Evolutionary conservation across 2,113 vertebrate species (phyloP).

Genomic region (Mustela lutreola): DNA sequence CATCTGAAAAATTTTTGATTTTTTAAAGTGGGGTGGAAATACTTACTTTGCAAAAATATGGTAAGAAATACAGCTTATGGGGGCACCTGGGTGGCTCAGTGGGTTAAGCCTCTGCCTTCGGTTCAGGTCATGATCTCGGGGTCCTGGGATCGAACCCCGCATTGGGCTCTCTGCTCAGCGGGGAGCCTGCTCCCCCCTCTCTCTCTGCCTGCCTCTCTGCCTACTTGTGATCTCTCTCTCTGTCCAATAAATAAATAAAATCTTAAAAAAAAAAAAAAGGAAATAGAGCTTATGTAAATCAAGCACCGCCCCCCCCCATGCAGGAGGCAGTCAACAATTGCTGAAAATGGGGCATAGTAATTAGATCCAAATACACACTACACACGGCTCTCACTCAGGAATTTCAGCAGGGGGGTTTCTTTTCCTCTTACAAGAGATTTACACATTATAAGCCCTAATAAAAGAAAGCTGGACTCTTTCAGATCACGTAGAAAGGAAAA

Average conservation of each 20-base stretch:
- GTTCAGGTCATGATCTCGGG: no score
- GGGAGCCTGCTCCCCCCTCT: no score
- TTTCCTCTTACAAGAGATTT: slow-evolving; percentile 2
- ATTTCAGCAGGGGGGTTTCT: not conserved
- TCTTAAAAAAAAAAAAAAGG: not conserved
- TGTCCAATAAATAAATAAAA: not conserved
- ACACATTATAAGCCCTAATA: not conserved
- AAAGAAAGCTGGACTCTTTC: slow-evolving; percentile 32
- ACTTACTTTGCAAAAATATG: not conserved
- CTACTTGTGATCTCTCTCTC: no score
- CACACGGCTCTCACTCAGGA: not conserved
- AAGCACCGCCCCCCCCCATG: not conserved
- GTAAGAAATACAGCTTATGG: slow-evolving; percentile 7
- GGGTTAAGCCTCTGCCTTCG: no score
- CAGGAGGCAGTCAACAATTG: not conserved
- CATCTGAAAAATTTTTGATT: slow-evolving; percentile 19
- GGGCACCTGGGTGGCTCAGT: no score
- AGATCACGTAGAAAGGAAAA: slow-evolving; percentile 18
- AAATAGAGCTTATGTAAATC: not conserved
- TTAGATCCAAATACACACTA: not conserved
- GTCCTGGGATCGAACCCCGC: no score
- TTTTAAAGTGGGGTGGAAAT: slow-evolving; percentile 34
- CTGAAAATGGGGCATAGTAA: not conserved
- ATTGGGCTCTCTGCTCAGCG: no score
- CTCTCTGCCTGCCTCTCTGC: no score